Base-by-base conservation (phyloP, 2,888 invertebrate species). In the Nasonovia ribisnigri region DNA sequence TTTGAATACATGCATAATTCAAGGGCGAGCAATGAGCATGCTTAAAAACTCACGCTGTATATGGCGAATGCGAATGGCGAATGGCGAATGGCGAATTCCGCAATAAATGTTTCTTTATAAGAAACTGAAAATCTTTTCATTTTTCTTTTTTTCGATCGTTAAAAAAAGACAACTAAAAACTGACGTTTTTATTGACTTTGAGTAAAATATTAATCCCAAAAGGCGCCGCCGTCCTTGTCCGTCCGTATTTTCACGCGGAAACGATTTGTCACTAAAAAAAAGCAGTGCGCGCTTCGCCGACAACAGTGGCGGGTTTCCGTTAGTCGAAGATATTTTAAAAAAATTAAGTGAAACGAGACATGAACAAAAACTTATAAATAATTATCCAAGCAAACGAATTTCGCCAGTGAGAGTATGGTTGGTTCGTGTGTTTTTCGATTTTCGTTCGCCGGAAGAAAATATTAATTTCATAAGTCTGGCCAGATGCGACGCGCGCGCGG, bases 401-500 rank as follows among this genome's bases (percentile, higher is more conserved):
- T 88, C 42, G 92, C 92, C 92, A 13, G 48, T 42, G 20, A 43
- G 3, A 51, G 42, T 51, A 36, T 3, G 20, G 77, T 36, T 20
- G 16, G 57, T 88, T 36, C 29, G 92, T 84, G 92, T 54, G 54
- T 89, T 84, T 84, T 46, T 90, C 90, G 60, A 86, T 90, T 54
- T 86, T 84, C 51, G 67, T 88, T 43, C 42, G 90, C 90, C 90
- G 93, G 93, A 93, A 90, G 89, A 93, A 93, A 93, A 93, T 90
- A 90, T 93, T 93, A 93, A 90, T 90, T 90, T 90, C 86, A 60
- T 84, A 84, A 90, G 90, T 93, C 93, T 90, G 93, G 89, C 93
- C 93, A 93, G 93, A 93, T 93, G 93, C 93, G 93, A 46, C 51
- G 84, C n/a, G 60, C 89, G 89, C 57, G 84, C 77, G 77, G 48